Evolutionary conservation across 2,797 vertebrate genomes (phyloP).

Genomic region (Poeciliopsis paucimaculata): DNA sequence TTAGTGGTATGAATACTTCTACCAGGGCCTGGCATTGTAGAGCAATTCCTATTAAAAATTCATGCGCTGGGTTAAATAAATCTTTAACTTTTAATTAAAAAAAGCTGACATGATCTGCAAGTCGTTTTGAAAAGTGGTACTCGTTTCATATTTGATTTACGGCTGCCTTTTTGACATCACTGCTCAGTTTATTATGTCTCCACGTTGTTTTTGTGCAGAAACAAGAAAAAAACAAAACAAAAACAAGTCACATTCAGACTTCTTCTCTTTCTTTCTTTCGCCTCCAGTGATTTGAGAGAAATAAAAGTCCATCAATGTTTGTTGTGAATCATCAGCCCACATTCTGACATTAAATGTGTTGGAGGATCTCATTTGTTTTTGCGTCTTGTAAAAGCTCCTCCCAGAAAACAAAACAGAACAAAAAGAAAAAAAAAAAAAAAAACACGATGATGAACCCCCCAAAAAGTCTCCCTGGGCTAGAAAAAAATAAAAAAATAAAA

Average conservation of each 20-base stretch:
- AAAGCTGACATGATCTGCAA: neutral
- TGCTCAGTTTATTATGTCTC: neutral
- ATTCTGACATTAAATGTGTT: constrained; percentile 31
- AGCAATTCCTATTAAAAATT: neutral
- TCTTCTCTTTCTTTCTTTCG: neutral
- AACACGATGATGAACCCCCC: neutral
- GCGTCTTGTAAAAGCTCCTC: constrained; percentile 18
- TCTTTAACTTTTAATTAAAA: neutral
- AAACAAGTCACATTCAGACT: neutral
- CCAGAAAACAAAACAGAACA: constrained; percentile 12
- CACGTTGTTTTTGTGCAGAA: neutral
- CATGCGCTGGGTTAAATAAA: neutral
- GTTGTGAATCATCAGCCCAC: constrained; percentile 10
- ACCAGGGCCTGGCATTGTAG: neutral
- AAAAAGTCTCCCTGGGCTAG: constrained; percentile 31
- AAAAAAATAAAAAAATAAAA: constrained; percentile 5
- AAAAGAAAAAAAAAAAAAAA: too few relatives aligned
- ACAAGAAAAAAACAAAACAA: neutral
- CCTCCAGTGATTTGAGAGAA: neutral
- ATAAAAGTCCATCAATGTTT: neutral
- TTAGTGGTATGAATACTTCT: neutral
- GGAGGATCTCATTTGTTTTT: constrained; percentile 4
- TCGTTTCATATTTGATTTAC: neutral
- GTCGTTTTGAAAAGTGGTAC: neutral
- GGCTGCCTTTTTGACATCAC: neutral